Evolutionary conservation across 2,113 vertebrate species (phyloP).

Genomic region (Caracal caracal): DNA sequence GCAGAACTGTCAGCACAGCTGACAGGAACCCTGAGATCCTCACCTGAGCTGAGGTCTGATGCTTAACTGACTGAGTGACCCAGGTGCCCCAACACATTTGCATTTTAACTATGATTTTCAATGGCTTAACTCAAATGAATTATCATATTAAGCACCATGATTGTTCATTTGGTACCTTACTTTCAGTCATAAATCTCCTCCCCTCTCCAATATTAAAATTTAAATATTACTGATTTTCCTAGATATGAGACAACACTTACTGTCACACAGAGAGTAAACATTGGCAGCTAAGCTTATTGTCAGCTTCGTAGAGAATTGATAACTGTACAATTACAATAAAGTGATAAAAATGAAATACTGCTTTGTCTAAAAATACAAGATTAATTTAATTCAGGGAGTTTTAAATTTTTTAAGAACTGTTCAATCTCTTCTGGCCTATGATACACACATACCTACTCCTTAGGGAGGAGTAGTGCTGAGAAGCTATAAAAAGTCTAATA

Average conservation of each 20-base stretch:
- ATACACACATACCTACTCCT: not conserved
- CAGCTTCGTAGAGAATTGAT: constrained; percentile 6
- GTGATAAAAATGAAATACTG: constrained; percentile 10
- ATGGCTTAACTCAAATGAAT: not conserved
- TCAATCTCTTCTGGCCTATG: not conserved
- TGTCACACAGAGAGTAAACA: not conserved
- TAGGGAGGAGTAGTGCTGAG: not conserved
- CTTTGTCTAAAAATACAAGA: not conserved
- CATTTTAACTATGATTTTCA: not conserved
- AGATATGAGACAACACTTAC: not conserved
- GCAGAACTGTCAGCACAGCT: too few relatives aligned
- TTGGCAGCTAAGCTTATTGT: not conserved
- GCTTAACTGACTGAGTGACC: too few relatives aligned
- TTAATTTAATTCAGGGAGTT: constrained; percentile 8
- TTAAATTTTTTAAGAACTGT: constrained; percentile 37
- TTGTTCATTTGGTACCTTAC: not conserved
- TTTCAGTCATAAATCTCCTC: not conserved
- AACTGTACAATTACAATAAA: not conserved
- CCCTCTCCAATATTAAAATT: not conserved
- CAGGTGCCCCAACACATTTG: not conserved
- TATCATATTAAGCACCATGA: not conserved
- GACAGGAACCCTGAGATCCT: too few relatives aligned
- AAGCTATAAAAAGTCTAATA: constrained; percentile 8
- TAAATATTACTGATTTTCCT: not conserved
- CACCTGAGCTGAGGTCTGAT: too few relatives aligned